phyloP scores from a whole-genome alignment of 1,140 invertebrate genomes.

The Hylaeus volcanicus region DNA sequence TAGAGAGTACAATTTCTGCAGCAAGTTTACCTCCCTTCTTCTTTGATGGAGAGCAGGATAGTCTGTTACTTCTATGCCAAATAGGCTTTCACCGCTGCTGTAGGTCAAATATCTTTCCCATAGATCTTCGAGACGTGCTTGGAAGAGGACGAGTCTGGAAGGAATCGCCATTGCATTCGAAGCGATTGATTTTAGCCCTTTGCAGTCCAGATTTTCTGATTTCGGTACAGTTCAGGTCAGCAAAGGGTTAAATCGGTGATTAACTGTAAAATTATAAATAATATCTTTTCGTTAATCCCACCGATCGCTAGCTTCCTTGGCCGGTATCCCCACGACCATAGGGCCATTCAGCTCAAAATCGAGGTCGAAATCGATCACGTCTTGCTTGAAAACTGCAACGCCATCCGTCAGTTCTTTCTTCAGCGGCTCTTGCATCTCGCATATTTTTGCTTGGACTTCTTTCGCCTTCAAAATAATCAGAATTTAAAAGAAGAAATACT shows the following conservation, averaged over 20 bases:
- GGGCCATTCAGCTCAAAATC: constrained; percentile 90
- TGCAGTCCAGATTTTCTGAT: no score
- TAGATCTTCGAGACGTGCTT: constrained; percentile 89
- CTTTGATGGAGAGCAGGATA: constrained; percentile 89
- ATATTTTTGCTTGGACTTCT: constrained; percentile 86
- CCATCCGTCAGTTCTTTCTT: constrained; percentile 86
- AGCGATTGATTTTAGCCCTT: not conserved
- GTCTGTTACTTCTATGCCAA: constrained; percentile 89
- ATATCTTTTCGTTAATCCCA: constrained; percentile 54
- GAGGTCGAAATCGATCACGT: constrained; percentile 86
- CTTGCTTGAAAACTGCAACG: constrained; percentile 85
- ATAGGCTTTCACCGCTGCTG: constrained; percentile 89
- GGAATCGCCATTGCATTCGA: constrained; percentile 6
- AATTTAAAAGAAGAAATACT: constrained; percentile 18
- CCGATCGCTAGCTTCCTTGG: constrained; percentile 91
- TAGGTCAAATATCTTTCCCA: constrained; percentile 90
- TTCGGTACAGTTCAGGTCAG: no score
- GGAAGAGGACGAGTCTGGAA: constrained; percentile 86
- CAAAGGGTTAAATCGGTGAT: no score
- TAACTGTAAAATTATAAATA: not conserved
- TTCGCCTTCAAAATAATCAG: constrained; percentile 81
- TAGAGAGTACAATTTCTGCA: constrained; percentile 90
- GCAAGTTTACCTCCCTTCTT: constrained; percentile 90
- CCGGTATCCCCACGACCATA: constrained; percentile 89
- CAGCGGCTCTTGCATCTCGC: constrained; percentile 88